Evolutionary conservation across 1,140 invertebrate species (phyloP), one percentile per base, ranked within the genome.

Genomic region (Bombus cullumanus): DNA sequence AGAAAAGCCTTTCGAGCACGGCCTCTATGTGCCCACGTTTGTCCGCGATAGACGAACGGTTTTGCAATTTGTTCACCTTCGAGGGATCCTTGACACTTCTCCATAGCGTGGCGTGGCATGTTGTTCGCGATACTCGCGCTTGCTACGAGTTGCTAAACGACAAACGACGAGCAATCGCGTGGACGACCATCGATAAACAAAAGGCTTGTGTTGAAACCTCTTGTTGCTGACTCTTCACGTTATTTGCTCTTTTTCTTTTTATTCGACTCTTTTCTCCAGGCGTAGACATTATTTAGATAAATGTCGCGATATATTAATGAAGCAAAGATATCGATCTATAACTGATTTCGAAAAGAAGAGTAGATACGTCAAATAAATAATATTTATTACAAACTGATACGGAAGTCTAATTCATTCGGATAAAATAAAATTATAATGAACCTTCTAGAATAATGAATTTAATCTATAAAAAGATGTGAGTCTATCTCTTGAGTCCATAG

Each of bases 31-130:
- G 59, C 80, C 85, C 53, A 81, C 85, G 71, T 76, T 34, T 41
- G 71, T 47, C 53, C 71, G 83, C 86, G 62, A 79, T 85, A 85
- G 53, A 80, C 39, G 3, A 59, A 43, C 53, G 53, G 43, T 83
- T 78, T 86, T 86, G 85, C 85, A 86, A 89, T 86, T 86, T 18
- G 22, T 69, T 76, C 68, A 88, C 88, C 84, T 89, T 89, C 87
- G 84, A 31, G 8, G 64, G 75, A 83, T 86, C 87, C 88, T 89
- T 89, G 88, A 69, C 84, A 74, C 79, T 81, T 81, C 78, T 57
- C 43, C 41, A 62, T 28, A 62, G 59, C 59, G 59, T 62, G 28
- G 31, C 13, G 79, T 34, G 78, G 28, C 71, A 43, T 22, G 18
- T 73, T 68, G 83, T 39, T 74, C 83, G 78, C 83, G 69, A 74